Evolutionary conservation across 2,113 vertebrate genomes (phyloP).

Genomic region (Platanista minor): DNA sequence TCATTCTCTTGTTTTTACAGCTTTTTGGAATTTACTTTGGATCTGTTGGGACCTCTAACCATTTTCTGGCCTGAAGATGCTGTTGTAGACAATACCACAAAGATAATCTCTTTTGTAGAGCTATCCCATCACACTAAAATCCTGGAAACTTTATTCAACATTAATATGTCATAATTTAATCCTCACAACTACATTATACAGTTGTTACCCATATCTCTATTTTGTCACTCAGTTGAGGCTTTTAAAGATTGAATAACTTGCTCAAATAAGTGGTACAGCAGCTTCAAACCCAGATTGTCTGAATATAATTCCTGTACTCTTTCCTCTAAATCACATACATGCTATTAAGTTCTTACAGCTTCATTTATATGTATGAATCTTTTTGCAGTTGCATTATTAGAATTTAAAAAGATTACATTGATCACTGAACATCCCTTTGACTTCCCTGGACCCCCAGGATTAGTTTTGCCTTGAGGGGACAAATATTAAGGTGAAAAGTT

Average conservation of each 20-base stretch:
- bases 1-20: constrained; percentile 77
- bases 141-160: background rate
- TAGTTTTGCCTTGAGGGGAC: background rate
- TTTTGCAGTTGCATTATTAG: constrained; percentile 32
- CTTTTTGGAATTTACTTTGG: constrained; percentile 75
- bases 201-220: background rate
- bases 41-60: constrained; percentile 71
- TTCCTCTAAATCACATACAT: constrained; percentile 56
- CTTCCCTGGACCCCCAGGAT: background rate
- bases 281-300: background rate
- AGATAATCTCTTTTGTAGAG: constrained; percentile 51
- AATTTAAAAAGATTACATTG: background rate
- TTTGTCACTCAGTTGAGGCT: background rate
- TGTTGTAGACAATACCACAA: constrained; percentile 44
- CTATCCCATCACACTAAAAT: constrained; percentile 25
- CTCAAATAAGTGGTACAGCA: background rate
- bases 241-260: constrained; percentile 5
- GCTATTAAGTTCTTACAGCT: constrained; percentile 1
- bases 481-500: background rate
- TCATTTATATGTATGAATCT: constrained; percentile 38
- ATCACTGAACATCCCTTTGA: constrained; percentile 1
- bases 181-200: background rate
- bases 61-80: constrained; percentile 66
- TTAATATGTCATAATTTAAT: background rate
- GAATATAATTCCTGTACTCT: constrained; percentile 26